These are phyloP conservation scores for Catharus ustulatus DNA, from an alignment of 2,797 vertebrate genomes.

Conservation along the genomic window DNA sequence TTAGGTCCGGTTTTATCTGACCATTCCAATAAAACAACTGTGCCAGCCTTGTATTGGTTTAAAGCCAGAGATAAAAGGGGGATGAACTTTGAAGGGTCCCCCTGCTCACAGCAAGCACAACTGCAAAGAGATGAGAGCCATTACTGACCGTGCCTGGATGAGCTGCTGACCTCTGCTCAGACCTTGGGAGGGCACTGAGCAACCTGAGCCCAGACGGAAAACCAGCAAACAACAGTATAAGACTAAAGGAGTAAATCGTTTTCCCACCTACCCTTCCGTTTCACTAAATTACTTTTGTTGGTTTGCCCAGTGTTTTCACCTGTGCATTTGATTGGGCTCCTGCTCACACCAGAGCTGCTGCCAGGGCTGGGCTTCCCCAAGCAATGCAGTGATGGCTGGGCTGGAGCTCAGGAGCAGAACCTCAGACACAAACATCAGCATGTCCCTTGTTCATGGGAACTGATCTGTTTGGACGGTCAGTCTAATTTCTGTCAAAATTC, in stretches of 20 bases:
- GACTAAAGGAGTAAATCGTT: not conserved
- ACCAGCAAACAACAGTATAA: not conserved
- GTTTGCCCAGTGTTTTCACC: not conserved
- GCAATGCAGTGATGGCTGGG: not conserved
- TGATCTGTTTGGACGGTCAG: not conserved
- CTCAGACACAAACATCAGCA: not conserved
- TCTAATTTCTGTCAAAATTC: not conserved
- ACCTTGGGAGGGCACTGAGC: not conserved
- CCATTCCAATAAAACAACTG: not conserved
- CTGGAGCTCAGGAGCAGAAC: not conserved
- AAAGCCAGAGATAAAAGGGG: not conserved
- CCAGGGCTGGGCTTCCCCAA: not conserved
- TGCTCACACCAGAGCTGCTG: not conserved
- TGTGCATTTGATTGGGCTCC: not conserved
- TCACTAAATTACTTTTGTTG: not conserved
- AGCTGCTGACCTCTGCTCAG: conserved; percentile 17
- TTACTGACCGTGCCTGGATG: not conserved
- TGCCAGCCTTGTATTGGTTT: not conserved
- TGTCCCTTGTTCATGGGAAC: not conserved
- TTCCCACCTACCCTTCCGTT: not conserved
- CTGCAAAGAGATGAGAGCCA: not conserved
- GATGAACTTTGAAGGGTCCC: not conserved
- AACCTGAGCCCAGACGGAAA: not conserved
- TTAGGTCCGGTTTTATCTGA: not conserved
- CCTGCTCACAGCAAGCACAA: not conserved